Conservation (phyloP, 2,797 vertebrate genomes). For the Melanotaenia trifasciata region DNA sequence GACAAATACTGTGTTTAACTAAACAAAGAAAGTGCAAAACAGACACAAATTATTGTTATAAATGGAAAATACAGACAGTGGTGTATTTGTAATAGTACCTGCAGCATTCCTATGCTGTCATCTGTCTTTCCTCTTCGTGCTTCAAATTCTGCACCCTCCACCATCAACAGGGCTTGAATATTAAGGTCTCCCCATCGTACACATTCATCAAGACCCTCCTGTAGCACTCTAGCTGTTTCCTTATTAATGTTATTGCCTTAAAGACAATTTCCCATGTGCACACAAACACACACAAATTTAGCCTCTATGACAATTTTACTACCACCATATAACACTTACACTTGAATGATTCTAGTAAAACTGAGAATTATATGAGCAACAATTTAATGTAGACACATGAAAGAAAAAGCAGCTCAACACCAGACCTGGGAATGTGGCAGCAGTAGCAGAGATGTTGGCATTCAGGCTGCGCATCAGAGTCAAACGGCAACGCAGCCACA, state of each 20-base stretch:
- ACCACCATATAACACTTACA: neutral
- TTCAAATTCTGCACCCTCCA: conserved; percentile 85
- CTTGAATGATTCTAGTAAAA: neutral
- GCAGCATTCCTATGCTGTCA: conserved; percentile 55
- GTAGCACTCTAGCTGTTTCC: conserved; percentile 76
- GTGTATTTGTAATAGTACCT: conserved; percentile 59
- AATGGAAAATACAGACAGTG: no score
- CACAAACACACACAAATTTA: conserved; percentile 5
- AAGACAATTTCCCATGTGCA: conserved; percentile 5
- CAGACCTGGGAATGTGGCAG: conserved; percentile 70
- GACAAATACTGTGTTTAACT: no score
- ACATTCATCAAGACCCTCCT: conserved; percentile 87
- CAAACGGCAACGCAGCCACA: conserved; percentile 90
- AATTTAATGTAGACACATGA: neutral
- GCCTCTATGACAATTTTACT: neutral
- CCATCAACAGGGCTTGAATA: conserved; percentile 86
- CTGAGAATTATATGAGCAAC: neutral
- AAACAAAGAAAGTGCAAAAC: no score
- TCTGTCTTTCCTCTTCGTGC: conserved; percentile 64
- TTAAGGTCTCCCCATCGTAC: conserved; percentile 85
- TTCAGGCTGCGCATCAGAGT: conserved; percentile 80
- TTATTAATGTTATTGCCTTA: conserved; percentile 81
- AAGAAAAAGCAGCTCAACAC: conserved; percentile 24
- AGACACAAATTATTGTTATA: neutral
- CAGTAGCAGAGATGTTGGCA: conserved; percentile 74